Base-by-base conservation (phyloP, 2,888 invertebrate genomes). In the Amblyteles armatorius region DNA sequence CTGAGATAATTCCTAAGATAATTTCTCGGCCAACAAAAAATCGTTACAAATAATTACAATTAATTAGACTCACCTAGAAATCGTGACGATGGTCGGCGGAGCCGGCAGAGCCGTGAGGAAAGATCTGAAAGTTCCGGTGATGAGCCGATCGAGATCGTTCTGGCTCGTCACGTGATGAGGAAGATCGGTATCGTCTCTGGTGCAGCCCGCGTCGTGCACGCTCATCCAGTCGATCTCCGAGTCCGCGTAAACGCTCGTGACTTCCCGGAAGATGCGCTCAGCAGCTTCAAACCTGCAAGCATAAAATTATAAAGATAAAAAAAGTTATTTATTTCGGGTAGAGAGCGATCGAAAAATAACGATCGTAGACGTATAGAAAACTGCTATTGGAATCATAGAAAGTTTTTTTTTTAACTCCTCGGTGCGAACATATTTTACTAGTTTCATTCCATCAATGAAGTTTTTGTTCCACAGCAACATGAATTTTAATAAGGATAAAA, bases 131-230 rank as follows among this genome's bases (percentile, higher is more conserved):
- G 95, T 94, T 82, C 94, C 90, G 16, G 94, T 94, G 85, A 97
- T 94, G 93, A 97, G 94, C 22, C 94, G 94, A 55, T 94, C 94
- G 72, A 98, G 95, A 93, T 98, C 96, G 65, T 95, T 95, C 16
- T 95, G 94, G 0, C 95, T 95, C 86, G 97, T 97, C 29, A 97
- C 96, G 92, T 99, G 98, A 93, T 98, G 96, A 0, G 99, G 98
- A 77, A 98, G 94, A 29, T 97, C 98, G 6, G 96, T 96, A 89
- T 97, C 97, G 92, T 98, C 98, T 85, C 97, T 96, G 0, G 98
- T 98, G 92, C 97, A 98, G 3, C 98, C 98, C 50, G 97, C 97
- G 89, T 98, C 97, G 91, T 97, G 97, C 9, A 98, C 95, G 82
- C 97, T 94, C 91, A 96, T 95, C 97, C 97, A 98, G 92, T 98